Evolutionary conservation across 2,113 vertebrate genomes (phyloP), one percentile per base, ranked within the genome.

Genomic region (Bubo blakistoni): DNA sequence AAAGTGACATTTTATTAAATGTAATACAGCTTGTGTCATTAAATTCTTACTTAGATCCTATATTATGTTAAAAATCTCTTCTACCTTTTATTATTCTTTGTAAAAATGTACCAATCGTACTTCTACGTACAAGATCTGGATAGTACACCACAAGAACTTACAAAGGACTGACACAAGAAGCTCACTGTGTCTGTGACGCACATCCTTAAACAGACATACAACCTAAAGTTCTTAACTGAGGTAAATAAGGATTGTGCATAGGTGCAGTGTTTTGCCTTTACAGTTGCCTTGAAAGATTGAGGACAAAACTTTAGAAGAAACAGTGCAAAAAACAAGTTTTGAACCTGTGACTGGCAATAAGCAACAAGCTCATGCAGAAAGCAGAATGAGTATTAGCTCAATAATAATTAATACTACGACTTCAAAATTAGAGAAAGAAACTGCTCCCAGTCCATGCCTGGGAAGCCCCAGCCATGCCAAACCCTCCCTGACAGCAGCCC

Each of bases 1-100:
- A 85, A 93, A 93, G 40, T 85, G 74, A 73, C 81, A 85, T 77
- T 94, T 94, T 79, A 87, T 82, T 82, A 89, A 94, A 92, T 3
- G 11, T 59, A 85, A 87, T 77, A 66, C 24, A 70, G 38, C 38
- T 85, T 46, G 47, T 70, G 40, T 58, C 73, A 91, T 87, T 87
- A 70, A 87, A 92, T 85, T 85, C 46, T 82, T 90, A 71, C 16
- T 79, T 38, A 49, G 52, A 81, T 76, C 7, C 61, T 63, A 19
- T 42, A 69, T 58, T 77, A 90, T 9, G 16, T 52, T 86, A 88
- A 95, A 88, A 92, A 88, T 59, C 11, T 92, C 74, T 66, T 73
- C 47, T 49, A 21, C 27, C 21, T 82, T 90, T 59, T 51, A 63
- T 57, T 86, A 40, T 83, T 86, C 46, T 86, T 73, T 20, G 32